Percentiles rank a stretch among this genome's conserved stretches.
phyloP scores from a whole-genome alignment of 2,797 vertebrate species.

The Sylvia borin region DNA sequence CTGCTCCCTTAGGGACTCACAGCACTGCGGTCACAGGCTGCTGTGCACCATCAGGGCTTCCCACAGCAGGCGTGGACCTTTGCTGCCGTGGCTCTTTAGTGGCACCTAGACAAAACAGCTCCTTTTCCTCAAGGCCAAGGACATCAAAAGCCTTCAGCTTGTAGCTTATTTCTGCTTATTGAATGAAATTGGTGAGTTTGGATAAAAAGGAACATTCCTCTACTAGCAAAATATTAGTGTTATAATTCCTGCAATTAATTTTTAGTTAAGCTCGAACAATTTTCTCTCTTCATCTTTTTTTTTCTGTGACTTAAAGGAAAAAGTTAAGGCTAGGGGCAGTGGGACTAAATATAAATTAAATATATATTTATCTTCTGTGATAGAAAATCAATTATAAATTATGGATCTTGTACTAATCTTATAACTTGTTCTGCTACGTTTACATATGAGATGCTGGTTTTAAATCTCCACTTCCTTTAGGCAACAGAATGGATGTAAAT shows the following conservation, averaged over 20 bases:
- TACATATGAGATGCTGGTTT: background rate
- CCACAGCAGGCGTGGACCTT: background rate
- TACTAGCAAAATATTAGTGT: background rate
- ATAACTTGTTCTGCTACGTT: background rate
- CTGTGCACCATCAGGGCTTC: background rate
- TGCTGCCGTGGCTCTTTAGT: background rate
- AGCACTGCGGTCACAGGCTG: accelerated
- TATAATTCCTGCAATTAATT: background rate
- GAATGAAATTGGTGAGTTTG: background rate
- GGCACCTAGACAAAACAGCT: background rate
- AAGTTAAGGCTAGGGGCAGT: background rate
- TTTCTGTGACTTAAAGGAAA: background rate
- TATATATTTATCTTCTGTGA: background rate
- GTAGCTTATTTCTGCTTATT: background rate
- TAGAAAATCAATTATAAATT: background rate
- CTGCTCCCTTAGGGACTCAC: accelerated
- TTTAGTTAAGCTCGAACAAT: background rate
- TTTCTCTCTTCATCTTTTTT: background rate
- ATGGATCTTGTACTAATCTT: background rate
- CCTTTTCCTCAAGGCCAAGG: background rate
- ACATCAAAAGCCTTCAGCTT: background rate
- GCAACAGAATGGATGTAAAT: background rate
- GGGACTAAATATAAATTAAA: background rate
- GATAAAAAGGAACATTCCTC: background rate
- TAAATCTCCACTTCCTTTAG: background rate